phyloP scores from a whole-genome alignment of 1,140 invertebrate species.

The Pseudomyrmex sp. region DNA sequence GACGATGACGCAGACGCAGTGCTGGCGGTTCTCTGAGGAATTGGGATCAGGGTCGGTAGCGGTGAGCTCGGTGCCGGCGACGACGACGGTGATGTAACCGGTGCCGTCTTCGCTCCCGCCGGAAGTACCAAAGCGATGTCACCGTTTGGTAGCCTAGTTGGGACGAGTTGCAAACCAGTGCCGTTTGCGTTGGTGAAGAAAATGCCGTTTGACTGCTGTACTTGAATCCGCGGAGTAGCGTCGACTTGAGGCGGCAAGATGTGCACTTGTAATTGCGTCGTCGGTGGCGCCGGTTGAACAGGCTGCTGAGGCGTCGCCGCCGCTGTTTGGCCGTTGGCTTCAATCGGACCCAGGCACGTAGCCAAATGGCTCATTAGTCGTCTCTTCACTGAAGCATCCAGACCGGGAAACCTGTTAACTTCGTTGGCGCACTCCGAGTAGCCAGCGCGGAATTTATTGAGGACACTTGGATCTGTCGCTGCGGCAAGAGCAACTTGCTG shows the following conservation, averaged over 20 bases:
- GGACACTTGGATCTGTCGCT: slow-evolving; percentile 90
- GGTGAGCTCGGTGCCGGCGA: slow-evolving; percentile 85
- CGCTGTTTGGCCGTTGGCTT: slow-evolving; percentile 75
- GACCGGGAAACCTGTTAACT: slow-evolving; percentile 91
- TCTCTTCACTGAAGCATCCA: slow-evolving; percentile 90
- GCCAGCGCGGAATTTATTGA: slow-evolving; percentile 94
- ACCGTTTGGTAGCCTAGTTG: slow-evolving; percentile 87
- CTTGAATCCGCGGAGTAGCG: slow-evolving; percentile 80
- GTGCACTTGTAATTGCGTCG: slow-evolving; percentile 83
- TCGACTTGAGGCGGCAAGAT: slow-evolving; percentile 83
- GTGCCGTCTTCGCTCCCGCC: slow-evolving; percentile 81
- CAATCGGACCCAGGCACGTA: slow-evolving; percentile 87
- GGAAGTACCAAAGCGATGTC: slow-evolving; percentile 88
- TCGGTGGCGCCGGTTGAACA: slow-evolving; percentile 79
- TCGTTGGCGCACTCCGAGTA: slow-evolving; percentile 95
- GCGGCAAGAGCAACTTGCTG: slow-evolving; percentile 90
- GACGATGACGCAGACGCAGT: slow-evolving; percentile 88
- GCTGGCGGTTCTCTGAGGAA: slow-evolving; percentile 89
- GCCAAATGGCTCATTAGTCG: slow-evolving; percentile 91
- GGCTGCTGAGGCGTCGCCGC: slow-evolving; percentile 78
- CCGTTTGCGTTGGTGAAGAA: slow-evolving; percentile 84
- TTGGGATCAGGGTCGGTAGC: slow-evolving; percentile 89
- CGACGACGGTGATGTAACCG: slow-evolving; percentile 81
- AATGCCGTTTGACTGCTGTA: slow-evolving; percentile 84
- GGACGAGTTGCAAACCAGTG: slow-evolving; percentile 86